These are phyloP conservation scores for Pristionchus maxplancki DNA, from an alignment of 2,888 invertebrate species.

Conservation along the genomic window DNA sequence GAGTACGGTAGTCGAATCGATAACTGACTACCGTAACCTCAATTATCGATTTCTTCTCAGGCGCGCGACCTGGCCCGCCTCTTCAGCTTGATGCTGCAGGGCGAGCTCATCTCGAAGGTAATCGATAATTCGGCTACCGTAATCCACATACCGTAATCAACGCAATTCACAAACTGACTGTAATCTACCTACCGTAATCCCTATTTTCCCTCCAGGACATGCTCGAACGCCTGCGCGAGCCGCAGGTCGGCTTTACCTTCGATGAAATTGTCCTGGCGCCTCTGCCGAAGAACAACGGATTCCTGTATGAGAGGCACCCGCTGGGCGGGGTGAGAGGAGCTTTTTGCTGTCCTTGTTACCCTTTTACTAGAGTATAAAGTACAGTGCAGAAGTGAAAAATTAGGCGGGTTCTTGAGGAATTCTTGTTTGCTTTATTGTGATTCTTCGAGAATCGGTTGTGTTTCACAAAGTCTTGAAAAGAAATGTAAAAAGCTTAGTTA, in stretches of 20 bases:
- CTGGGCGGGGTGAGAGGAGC: conserved; percentile 61
- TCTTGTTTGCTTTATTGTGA: too few species aligned
- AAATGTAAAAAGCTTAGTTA: background rate
- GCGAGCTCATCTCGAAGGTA: conserved; percentile 67
- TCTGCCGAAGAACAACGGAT: conserved; percentile 74
- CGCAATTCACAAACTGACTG: too few species aligned
- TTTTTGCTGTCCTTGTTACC: too few species aligned
- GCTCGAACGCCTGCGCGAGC: conserved; percentile 65
- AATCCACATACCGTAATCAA: background rate
- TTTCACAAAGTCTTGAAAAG: background rate
- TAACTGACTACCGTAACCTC: background rate
- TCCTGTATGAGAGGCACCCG: conserved; percentile 76
- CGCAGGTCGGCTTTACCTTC: conserved; percentile 66
- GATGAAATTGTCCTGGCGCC: conserved; percentile 71
- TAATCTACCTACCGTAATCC: background rate
- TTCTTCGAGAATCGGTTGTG: background rate
- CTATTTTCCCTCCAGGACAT: conserved; percentile 57
- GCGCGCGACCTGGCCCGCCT: conserved; percentile 73
- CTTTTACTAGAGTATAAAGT: too few species aligned
- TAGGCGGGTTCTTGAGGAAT: too few species aligned
- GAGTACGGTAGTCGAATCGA: background rate
- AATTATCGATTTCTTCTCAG: conserved; percentile 49
- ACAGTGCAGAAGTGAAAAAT: too few species aligned
- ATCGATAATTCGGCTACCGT: background rate
- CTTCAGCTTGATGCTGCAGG: conserved; percentile 72